Base-by-base conservation (phyloP, 2,888 invertebrate species). In the Limenitis arthemis region DNA sequence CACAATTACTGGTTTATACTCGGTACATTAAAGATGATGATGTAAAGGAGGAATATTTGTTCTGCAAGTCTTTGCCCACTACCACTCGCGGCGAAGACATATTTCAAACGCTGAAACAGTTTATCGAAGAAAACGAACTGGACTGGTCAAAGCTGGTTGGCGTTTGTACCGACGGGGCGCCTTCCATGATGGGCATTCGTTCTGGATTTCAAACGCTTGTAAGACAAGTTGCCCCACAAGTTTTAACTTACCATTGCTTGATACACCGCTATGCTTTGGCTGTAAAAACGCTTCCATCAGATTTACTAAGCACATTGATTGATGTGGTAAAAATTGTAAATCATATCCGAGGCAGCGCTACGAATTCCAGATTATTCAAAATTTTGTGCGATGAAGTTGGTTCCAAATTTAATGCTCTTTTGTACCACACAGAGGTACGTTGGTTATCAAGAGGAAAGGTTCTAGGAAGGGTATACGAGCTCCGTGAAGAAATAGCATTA, bases 221-320 rank as follows among this genome's bases (percentile, higher is more conserved):
- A 54, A 64, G 61, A 64, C 51, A 60, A 56, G 60, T 63, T 57
- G 59, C 59, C 53, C 59, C 60, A 53, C 56, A 60, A 56, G 38
- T 54, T 47, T 62, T 55, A 44, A n/a, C 34, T 12, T 55, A 51
- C 55, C 52, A 64, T 61, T 61, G 55, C 7, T 11, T 42, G 11
- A 42, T 42, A 30, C 42, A 42, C 51, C 57, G 57, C 12, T 59
- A 62, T 51, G 60, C 60, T 61, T 62, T 59, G 59, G 57, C 60
- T 42, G 51, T 61, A 8, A 62, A 59, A 42, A 61, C 42, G 42
- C 42, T 42, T 28, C 31, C 42, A 42, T 31, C 32, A 42, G 42
- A 56, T 57, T 60, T 62, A 42, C 54, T 59, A 55, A 53, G 39
- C 55, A 59, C 58, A 51, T 58, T 53, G 49, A 53, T 6, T 53